phyloP scores from a whole-genome alignment of 2,797 vertebrate species.

The Clarias pachynema region DNA sequence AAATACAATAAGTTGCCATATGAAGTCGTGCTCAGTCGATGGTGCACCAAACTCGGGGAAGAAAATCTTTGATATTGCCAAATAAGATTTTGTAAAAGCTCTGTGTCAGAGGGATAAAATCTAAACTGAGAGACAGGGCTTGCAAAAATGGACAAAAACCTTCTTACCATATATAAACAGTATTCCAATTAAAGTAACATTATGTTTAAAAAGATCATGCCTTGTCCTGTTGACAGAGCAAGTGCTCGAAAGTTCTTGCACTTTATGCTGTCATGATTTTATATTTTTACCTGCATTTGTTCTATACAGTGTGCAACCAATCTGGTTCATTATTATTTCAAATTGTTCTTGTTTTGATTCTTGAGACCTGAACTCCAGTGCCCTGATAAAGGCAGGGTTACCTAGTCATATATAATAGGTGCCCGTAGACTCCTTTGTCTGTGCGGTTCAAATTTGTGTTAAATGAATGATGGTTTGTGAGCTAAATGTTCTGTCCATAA shows the following conservation, averaged over 20 bases:
- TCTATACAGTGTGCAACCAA: neutral
- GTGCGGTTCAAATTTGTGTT: slow-evolving; percentile 12
- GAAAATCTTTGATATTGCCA: neutral
- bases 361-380: slow-evolving; percentile 1
- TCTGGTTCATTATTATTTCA: neutral
- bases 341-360: neutral
- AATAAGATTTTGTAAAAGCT: neutral
- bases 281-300: neutral
- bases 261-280: neutral
- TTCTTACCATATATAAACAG: neutral
- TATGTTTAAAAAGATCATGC: neutral
- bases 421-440: slow-evolving; percentile 1
- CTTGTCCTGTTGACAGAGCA: neutral
- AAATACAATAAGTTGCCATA: neutral
- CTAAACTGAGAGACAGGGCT: neutral
- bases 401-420: neutral
- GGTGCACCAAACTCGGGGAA: neutral
- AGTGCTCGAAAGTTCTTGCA: neutral
- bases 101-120: neutral
- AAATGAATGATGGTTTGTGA: neutral
- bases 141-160: neutral
- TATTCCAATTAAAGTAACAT: neutral
- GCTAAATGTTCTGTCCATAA: neutral
- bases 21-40: neutral
- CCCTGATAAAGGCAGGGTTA: neutral